phyloP scores from a whole-genome alignment of 2,888 invertebrate species.

The Acrocera orbiculus region DNA sequence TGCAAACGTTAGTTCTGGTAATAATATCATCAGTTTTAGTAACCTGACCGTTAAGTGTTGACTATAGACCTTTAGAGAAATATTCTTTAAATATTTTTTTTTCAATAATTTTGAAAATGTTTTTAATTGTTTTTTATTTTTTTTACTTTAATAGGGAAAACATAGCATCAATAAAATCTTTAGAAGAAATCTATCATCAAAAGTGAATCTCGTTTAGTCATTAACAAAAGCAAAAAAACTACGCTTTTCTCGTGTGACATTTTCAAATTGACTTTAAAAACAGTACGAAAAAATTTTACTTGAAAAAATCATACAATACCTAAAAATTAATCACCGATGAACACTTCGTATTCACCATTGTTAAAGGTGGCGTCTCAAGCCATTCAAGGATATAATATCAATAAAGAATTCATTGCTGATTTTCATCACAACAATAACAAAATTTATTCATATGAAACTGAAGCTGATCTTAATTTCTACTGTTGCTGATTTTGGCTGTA shows the following conservation, averaged over 20 bases:
- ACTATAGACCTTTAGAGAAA: too few species aligned
- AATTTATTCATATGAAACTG: slow-evolving; percentile 5
- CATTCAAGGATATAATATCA: slow-evolving; percentile 16
- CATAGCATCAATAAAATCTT: neutral
- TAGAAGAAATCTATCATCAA: too few species aligned
- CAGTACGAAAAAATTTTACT: neutral
- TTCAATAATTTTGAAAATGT: too few species aligned
- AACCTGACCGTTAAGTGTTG: too few species aligned
- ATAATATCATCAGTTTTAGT: too few species aligned
- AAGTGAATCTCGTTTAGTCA: neutral
- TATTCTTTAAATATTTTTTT: too few species aligned
- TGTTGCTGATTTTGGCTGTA: neutral
- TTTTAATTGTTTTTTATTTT: too few species aligned
- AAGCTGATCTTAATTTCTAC: slow-evolving; percentile 7
- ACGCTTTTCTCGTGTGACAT: neutral
- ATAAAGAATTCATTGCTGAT: slow-evolving; percentile 10
- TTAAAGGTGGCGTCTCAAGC: slow-evolving; percentile 25
- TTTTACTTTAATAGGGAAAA: too few species aligned
- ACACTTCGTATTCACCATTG: slow-evolving; percentile 23
- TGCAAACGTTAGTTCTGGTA: too few species aligned
- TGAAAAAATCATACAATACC: neutral
- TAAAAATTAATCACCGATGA: slow-evolving; percentile 24
- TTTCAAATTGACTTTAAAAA: neutral
- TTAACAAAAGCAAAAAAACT: neutral
- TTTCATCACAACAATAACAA: neutral